Base-by-base conservation (phyloP, 2,113 vertebrate genomes). In the Talpa occidentalis region DNA sequence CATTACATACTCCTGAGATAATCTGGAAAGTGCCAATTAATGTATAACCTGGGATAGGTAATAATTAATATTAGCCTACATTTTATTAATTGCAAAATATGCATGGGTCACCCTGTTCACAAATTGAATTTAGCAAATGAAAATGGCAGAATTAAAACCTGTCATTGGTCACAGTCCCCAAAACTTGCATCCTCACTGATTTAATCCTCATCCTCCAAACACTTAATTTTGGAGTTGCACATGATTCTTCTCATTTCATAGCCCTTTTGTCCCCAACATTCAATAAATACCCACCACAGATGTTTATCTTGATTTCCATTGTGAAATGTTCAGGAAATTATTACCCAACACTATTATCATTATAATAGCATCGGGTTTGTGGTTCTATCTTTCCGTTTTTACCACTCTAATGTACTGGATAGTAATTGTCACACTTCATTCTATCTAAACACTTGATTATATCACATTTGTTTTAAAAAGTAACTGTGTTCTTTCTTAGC, bases 361-460 rank as follows among this genome's bases (percentile, higher is more conserved):
- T 62, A 42, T 60, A 16, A 74, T 32, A 76, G 24, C 5, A 44
- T 64, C 70, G 77, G n/a, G 37, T 64, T 42, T 1, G 5, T 64
- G 52, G 60, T 76, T 86, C 42, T 90, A 6, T 47, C 30, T 84
- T 49, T 76, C 35, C 11, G 77, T 26, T 95, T 92, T 73, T 89
- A 44, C 15, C 44, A 22, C 21, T 80, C 2, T 78, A 67, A 15
- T 60, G 10, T 11, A 54, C 42, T 81, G 5, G 64, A 11, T 72
- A 54, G 14, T 81, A 70, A 79, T 32, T 22, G 12, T 15, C 28
- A 64, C 10, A 44, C 14, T 28, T 54, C 72, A 49, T 44, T 62
- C 15, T 78, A 76, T 30, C 26, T 35, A 80, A 54, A 73, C 0
- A 40, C 42, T 37, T 26, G 8, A 19, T 54, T 78, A 44, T 11